Evolutionary conservation across 2,888 invertebrate species (phyloP).

Genomic region (Caenorhabditis sulstoni): DNA sequence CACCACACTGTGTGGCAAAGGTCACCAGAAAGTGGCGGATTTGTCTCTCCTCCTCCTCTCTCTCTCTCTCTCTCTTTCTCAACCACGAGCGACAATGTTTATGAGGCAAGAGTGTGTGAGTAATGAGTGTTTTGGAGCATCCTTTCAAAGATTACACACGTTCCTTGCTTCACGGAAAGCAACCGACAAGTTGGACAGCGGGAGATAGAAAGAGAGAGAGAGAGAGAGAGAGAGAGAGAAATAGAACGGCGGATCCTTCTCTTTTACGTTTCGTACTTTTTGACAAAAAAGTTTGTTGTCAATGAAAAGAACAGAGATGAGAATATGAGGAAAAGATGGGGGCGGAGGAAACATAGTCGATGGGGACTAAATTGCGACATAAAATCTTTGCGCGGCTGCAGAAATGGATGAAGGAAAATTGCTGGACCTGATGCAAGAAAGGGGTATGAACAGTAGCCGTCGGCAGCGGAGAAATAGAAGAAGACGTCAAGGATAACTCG

Average conservation of each 20-base stretch:
- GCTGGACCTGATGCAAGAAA: conserved; percentile 1
- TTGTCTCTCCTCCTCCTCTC: conserved; percentile 7
- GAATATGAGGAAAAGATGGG: background rate
- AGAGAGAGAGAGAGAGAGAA: background rate
- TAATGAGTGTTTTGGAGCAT: conserved; percentile 57
- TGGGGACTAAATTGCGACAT: background rate
- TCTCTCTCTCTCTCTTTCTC: background rate
- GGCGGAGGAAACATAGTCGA: background rate
- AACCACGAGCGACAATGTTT: conserved; percentile 43
- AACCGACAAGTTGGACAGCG: background rate
- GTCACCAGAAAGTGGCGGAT: conserved; percentile 36
- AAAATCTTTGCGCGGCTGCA: background rate
- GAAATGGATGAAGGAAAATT: conserved; percentile 3
- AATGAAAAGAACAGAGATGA: background rate
- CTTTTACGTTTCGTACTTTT: conserved; percentile 15
- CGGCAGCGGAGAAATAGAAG: background rate
- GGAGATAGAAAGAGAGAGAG: too few species aligned
- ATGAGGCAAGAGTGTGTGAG: conserved; percentile 54
- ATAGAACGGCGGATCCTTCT: conserved; percentile 26
- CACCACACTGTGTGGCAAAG: conserved; percentile 46
- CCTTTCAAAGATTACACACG: conserved; percentile 56
- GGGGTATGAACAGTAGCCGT: conserved; percentile 7
- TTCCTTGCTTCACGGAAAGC: conserved; percentile 7
- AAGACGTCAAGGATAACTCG: conserved; percentile 45
- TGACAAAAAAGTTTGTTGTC: conserved; percentile 7